Percentiles rank a stretch among this genome's conserved stretches.
Evolutionary conservation across 2,888 invertebrate genomes (phyloP).

Genomic region (Epistrophe grossulariae): DNA sequence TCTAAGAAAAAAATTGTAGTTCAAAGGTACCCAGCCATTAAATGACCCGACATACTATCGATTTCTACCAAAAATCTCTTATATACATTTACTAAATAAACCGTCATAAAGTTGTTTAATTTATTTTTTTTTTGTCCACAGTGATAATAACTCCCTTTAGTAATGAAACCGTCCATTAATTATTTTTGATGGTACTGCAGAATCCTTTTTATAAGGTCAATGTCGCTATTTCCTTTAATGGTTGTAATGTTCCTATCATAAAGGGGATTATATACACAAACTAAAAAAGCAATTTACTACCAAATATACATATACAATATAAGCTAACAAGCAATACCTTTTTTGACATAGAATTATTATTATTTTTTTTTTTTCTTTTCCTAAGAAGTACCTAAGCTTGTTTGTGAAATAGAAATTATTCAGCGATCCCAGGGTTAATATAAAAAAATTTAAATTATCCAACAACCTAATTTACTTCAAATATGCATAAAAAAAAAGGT

Average conservation of each 20-base stretch:
- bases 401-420: slow-evolving; percentile 2
- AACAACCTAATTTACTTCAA: slow-evolving; percentile 2
- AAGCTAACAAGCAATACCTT: not conserved
- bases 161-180: not conserved
- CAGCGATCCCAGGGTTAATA: not conserved
- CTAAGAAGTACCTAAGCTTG: not conserved
- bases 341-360: not conserved
- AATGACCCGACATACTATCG: no score
- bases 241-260: slow-evolving; percentile 1
- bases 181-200: not conserved
- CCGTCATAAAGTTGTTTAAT: not conserved
- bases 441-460: slow-evolving; percentile 7
- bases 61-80: not conserved
- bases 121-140: not conserved
- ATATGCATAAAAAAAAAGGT: not conserved
- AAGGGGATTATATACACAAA: slow-evolving; percentile 3
- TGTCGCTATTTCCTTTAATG: slow-evolving; percentile 13
- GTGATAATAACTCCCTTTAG: not conserved
- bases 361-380: not conserved
- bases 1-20: no score
- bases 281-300: slow-evolving; percentile 15
- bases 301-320: not conserved
- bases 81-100: not conserved
- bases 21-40: no score
- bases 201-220: slow-evolving; percentile 24